Conservation (phyloP, 1,140 invertebrate species). For the Antheraea pernyi region DNA sequence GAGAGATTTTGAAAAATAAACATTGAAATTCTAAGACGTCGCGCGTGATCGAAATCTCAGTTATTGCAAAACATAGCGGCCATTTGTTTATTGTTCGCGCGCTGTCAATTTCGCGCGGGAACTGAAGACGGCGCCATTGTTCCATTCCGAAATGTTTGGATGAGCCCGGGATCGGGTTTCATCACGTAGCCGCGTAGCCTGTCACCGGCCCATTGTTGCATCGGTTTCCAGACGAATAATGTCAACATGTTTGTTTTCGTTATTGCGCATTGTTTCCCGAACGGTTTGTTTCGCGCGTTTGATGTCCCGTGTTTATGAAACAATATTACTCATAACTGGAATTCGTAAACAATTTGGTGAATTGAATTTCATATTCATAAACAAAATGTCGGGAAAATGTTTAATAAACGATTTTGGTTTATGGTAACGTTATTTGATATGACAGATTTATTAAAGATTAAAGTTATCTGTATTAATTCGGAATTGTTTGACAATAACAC, state of each 20-base stretch:
- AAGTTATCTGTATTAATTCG: not conserved
- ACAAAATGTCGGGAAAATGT: not conserved
- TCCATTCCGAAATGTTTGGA: slow-evolving; percentile 27
- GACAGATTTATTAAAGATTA: not conserved
- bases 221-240: slow-evolving; percentile 31
- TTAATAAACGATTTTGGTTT: not conserved
- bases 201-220: slow-evolving; percentile 33
- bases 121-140: slow-evolving; percentile 30
- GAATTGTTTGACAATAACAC: too few relatives aligned
- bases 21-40: slow-evolving; percentile 2
- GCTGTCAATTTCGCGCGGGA: slow-evolving; percentile 29
- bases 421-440: not conserved
- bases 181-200: slow-evolving; percentile 24
- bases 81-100: slow-evolving; percentile 28
- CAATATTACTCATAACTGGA: not conserved
- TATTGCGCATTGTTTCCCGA: slow-evolving; percentile 40
- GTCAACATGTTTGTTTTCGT: slow-evolving; percentile 36
- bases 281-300: slow-evolving; percentile 29
- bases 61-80: slow-evolving; percentile 23
- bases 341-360: not conserved
- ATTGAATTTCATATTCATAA: not conserved
- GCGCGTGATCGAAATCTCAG: slow-evolving; percentile 3
- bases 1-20: not conserved
- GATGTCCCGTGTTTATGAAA: slow-evolving; percentile 23
- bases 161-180: slow-evolving; percentile 41